These are phyloP conservation scores for Lasioglossum calceatum DNA, from an alignment of 2,888 invertebrate genomes.

Conservation along the genomic window DNA sequence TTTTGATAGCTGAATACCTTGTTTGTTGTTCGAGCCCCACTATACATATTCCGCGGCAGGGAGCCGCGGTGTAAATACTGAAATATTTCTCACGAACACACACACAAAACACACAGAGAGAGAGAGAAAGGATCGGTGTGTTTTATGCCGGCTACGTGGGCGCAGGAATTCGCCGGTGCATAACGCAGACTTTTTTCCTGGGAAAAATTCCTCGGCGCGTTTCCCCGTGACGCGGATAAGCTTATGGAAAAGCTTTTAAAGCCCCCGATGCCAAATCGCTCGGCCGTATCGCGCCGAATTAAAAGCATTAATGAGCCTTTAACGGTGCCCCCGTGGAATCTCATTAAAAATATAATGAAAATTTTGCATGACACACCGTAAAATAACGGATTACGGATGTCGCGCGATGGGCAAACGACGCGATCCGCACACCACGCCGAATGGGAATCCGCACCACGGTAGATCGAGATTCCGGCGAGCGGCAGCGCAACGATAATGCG, in stretches of 20 bases:
- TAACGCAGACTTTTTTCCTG: constrained; percentile 12
- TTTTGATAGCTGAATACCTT: not conserved
- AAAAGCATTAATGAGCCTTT: constrained; percentile 16
- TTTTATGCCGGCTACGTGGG: not conserved
- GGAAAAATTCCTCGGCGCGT: constrained; percentile 19
- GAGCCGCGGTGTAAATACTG: not conserved
- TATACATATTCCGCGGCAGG: not conserved
- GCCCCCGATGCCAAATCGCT: constrained; percentile 21
- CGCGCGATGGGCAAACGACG: not conserved
- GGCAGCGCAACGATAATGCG: not conserved
- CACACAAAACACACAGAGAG: not conserved
- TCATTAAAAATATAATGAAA: not conserved
- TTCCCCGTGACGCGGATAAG: constrained; percentile 6
- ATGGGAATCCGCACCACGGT: not conserved
- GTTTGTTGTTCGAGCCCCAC: not conserved
- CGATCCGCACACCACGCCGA: not conserved
- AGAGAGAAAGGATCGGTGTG: too few relatives aligned
- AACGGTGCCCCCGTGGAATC: not conserved
- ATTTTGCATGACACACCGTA: not conserved
- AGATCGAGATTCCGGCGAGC: not conserved
- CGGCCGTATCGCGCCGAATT: constrained; percentile 10
- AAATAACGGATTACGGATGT: constrained; percentile 10
- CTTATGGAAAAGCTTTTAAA: constrained; percentile 32
- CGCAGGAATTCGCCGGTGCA: not conserved
- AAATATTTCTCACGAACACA: constrained; percentile 7